phyloP scores from a whole-genome alignment of 2,797 vertebrate genomes.

The Paedocypris micromegethes region DNA sequence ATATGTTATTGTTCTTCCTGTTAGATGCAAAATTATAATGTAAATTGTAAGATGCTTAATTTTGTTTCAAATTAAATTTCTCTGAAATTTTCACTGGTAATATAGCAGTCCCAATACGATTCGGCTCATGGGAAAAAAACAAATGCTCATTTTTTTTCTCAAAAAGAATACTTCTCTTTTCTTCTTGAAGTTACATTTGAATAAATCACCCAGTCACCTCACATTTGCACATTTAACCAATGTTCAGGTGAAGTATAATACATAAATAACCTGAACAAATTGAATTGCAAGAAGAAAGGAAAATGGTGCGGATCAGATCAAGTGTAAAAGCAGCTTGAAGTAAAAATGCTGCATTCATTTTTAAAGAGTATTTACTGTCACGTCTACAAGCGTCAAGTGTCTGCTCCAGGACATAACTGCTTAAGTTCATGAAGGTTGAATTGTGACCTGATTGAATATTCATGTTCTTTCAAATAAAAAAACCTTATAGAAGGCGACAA shows the following conservation, averaged over 20 bases:
- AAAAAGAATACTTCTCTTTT: no score
- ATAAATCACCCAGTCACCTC: no score
- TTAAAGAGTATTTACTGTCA: neutral
- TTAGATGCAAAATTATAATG: no score
- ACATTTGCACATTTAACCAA: neutral
- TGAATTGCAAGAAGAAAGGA: neutral
- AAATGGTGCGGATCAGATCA: neutral
- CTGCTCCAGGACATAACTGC: slow-evolving; percentile 6
- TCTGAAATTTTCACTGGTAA: no score
- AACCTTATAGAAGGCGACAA: neutral
- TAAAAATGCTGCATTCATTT: neutral
- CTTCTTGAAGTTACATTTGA: no score
- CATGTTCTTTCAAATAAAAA: neutral
- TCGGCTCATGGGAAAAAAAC: no score
- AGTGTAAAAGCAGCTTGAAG: neutral
- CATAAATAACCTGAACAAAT: neutral
- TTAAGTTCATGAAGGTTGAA: slow-evolving; percentile 14
- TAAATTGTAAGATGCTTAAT: no score
- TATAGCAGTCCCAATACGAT: no score
- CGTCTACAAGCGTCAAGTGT: neutral
- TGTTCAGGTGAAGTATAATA: neutral
- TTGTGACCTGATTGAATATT: slow-evolving; percentile 16
- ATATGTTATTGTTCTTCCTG: no score
- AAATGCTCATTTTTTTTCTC: no score
- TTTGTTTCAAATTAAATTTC: no score